Evolutionary conservation across 2,113 vertebrate species (phyloP).

Genomic region (Poeciliopsis occidentalis): DNA sequence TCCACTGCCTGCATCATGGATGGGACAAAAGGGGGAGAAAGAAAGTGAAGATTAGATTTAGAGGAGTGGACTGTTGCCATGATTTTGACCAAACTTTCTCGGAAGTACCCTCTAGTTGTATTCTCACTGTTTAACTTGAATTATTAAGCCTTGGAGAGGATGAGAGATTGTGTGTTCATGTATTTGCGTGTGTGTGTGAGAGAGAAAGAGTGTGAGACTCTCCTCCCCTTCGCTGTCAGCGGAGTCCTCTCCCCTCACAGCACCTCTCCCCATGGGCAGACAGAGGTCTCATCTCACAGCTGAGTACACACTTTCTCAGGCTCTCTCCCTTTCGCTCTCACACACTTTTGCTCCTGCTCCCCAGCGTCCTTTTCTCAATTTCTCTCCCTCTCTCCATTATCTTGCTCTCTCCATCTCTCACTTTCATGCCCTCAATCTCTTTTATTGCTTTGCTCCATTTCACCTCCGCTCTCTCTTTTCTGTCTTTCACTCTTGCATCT

Average conservation of each 20-base stretch:
- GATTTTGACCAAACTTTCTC: constrained; percentile 14
- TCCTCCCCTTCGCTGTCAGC: constrained; percentile 63
- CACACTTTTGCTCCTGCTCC: constrained; percentile 76
- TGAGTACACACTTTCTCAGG: constrained; percentile 81
- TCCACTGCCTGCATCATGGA: constrained; percentile 84
- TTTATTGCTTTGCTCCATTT: constrained; percentile 74
- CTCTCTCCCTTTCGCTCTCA: constrained; percentile 73
- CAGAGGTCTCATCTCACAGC: constrained; percentile 82
- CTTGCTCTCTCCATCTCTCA: constrained; percentile 73
- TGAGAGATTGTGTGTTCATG: constrained; percentile 22
- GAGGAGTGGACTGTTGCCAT: constrained; percentile 19
- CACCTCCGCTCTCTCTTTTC: constrained; percentile 52
- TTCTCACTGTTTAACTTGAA: constrained; percentile 42
- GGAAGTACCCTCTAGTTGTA: background rate
- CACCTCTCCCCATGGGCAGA: constrained; percentile 69
- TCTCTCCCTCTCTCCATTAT: constrained; percentile 76
- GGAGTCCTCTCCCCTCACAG: constrained; percentile 63
- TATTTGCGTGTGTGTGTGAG: constrained; percentile 6
- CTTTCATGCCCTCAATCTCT: constrained; percentile 75
- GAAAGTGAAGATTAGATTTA: constrained; percentile 54
- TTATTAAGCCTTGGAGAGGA: constrained; percentile 44
- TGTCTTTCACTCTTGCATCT: constrained; percentile 36
- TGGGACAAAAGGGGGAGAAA: constrained; percentile 45
- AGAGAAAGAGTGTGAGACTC: constrained; percentile 42
- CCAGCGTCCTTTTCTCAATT: constrained; percentile 75